A percentile compares a stretch with the other conserved stretches of the same genome.
These are phyloP conservation scores for Argyra leucocephala DNA, from an alignment of 2,888 invertebrate species.

Conservation along the genomic window DNA sequence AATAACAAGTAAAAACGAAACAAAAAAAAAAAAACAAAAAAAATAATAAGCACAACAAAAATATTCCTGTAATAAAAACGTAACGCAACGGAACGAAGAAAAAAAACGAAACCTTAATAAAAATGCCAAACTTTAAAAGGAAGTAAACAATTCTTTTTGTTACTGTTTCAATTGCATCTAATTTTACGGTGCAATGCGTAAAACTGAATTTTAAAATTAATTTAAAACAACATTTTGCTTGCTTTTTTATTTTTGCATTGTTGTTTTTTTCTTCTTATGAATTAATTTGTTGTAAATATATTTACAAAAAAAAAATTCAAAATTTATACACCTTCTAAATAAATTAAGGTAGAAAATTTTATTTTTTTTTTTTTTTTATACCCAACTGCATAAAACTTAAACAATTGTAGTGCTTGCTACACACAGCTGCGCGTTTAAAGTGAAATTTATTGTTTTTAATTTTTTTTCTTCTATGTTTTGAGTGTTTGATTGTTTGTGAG, in stretches of 20 bases:
- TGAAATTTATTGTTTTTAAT: too few species aligned
- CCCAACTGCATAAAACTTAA: neutral
- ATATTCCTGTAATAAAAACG: too few species aligned
- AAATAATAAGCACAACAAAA: too few species aligned
- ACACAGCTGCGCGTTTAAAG: neutral
- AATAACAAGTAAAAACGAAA: too few species aligned
- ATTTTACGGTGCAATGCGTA: conserved; percentile 3
- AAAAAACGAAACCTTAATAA: too few species aligned
- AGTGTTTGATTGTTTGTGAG: neutral
- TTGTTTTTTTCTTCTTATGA: neutral
- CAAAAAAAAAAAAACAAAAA: too few species aligned
- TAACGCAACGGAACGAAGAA: too few species aligned
- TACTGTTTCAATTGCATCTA: neutral
- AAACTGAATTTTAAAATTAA: neutral
- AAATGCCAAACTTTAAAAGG: too few species aligned
- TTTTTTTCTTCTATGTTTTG: too few species aligned
- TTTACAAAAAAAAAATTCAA: neutral
- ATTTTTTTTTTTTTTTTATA: neutral
- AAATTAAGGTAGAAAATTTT: neutral
- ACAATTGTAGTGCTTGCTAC: neutral
- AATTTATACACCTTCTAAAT: neutral
- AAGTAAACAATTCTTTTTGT: too few species aligned
- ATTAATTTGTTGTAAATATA: neutral
- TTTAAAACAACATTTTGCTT: neutral
- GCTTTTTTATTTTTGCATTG: neutral